Base-by-base conservation (phyloP, 2,797 vertebrate species). In the Catharus ustulatus region DNA sequence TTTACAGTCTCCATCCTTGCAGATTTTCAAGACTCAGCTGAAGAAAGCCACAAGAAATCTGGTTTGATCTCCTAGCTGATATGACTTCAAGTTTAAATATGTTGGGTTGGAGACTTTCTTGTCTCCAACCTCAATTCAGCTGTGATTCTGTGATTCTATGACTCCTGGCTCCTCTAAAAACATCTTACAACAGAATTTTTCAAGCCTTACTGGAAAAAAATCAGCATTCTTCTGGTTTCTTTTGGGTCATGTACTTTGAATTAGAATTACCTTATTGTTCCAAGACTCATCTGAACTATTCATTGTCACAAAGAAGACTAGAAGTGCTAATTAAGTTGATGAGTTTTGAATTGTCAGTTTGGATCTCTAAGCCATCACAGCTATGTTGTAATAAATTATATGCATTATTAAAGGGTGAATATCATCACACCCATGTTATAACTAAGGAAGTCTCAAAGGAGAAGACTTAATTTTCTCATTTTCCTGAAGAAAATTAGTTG, bases 391-490 rank as follows among this genome's bases (percentile, higher is more conserved):
- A 96, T 94, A 96, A 95, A 97, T 96, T 93, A 93, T 92, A 77
- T 90, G 84, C 66, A 83, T 78, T 94, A 94, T 73, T 85, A 81
- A 95, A 85, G 40, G 51, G 9, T 81, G 86, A 94, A n/a, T 76
- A 92, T 62, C 84, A 81, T 84, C 69, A 85, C 55, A 89, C 34
- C 20, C 55, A 58, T 91, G 29, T 76, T 94, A 91, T 72, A 95
- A 89, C 76, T 75, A 57, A 71, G 40, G 51, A 92, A 94, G 13
- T 94, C 93, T 95, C 96, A 62, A 79, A 89, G 93, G 90, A 94
- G 46, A 92, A 90, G 78, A 66, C 78, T 91, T 96, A 94, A 94
- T 93, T 96, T 97, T 96, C 92, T 97, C 84, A 96, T 94, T 97
- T 96, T 94, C 74, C 82, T 87, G 91, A 78, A 91, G 92, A 95